Evolutionary conservation across 1,140 invertebrate species (phyloP).

Genomic region (Apolygus lucorum): DNA sequence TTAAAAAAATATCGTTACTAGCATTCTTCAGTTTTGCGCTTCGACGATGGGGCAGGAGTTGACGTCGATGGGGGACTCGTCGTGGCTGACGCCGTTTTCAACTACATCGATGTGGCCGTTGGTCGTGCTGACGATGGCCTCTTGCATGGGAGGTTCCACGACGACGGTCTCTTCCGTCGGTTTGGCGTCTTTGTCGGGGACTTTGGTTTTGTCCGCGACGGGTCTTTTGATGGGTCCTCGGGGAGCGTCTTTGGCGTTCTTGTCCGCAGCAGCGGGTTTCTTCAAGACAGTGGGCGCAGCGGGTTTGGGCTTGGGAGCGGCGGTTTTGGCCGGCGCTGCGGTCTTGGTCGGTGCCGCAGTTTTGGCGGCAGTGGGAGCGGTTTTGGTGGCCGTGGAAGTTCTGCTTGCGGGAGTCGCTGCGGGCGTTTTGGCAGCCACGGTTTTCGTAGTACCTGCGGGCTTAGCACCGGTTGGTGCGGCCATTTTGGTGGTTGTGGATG

Average conservation of each 20-base stretch:
- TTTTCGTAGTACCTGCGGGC: background rate
- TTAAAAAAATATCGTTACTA: background rate
- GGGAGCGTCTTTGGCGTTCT: background rate
- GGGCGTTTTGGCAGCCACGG: background rate
- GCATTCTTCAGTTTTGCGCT: background rate
- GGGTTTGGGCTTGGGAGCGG: slow-evolving; percentile 10
- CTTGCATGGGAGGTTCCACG: slow-evolving; percentile 19
- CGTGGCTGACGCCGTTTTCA: slow-evolving; percentile 20
- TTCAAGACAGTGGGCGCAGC: slow-evolving; percentile 3
- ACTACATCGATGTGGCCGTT: slow-evolving; percentile 27
- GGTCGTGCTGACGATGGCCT: slow-evolving; percentile 23
- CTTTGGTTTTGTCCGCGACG: slow-evolving; percentile 25
- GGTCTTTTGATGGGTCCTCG: slow-evolving; percentile 9
- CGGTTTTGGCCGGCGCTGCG: background rate
- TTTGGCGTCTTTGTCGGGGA: slow-evolving; percentile 19
- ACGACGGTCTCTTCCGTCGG: slow-evolving; percentile 19
- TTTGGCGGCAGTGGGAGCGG: slow-evolving; percentile 1
- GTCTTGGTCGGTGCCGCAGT: slow-evolving; percentile 11
- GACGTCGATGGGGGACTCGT: background rate
- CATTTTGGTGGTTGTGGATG: background rate
- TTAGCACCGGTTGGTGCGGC: background rate
- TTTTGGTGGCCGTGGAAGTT: background rate
- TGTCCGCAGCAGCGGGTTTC: slow-evolving; percentile 17
- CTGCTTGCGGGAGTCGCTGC: background rate
- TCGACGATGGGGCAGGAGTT: background rate